phyloP scores from a whole-genome alignment of 1,140 invertebrate genomes.

The Maconellicoccus hirsutus region DNA sequence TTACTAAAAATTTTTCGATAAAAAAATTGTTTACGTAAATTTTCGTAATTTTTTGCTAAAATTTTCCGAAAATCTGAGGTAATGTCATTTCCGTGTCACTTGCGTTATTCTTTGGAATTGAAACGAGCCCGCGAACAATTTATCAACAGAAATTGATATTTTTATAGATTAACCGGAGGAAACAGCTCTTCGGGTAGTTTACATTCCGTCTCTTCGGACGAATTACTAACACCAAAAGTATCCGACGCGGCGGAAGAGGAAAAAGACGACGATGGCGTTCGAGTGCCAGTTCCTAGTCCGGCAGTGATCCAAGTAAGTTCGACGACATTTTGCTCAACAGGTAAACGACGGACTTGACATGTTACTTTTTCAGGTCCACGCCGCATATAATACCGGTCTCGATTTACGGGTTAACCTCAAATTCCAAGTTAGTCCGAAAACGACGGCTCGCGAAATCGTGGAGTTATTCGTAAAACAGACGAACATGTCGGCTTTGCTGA shows the following conservation, averaged over 20 bases:
- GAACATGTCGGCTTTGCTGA: constrained; percentile 80
- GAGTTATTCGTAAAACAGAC: constrained; percentile 86
- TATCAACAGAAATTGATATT: too few species aligned
- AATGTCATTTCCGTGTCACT: too few species aligned
- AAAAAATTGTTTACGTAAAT: too few species aligned
- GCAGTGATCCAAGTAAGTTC: constrained; percentile 56
- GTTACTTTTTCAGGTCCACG: constrained; percentile 56
- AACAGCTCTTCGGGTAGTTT: constrained; percentile 27
- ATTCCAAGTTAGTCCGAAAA: constrained; percentile 77
- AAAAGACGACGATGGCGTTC: constrained; percentile 30
- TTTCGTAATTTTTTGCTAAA: too few species aligned
- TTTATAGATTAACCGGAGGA: neutral
- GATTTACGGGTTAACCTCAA: constrained; percentile 75
- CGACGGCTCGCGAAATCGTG: constrained; percentile 84
- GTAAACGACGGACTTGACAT: too few species aligned
- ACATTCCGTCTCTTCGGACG: constrained; percentile 32
- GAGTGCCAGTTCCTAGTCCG: constrained; percentile 35
- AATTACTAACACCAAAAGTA: constrained; percentile 25
- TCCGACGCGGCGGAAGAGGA: constrained; percentile 29
- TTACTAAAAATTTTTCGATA: too few species aligned
- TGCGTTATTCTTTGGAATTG: too few species aligned
- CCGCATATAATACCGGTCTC: constrained; percentile 87
- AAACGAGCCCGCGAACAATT: too few species aligned
- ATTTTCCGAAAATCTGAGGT: too few species aligned
- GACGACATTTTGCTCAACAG: too few species aligned